Percentiles rank a stretch among this genome's conserved stretches.
phyloP scores from a whole-genome alignment of 2,113 vertebrate species.

The Picathartes gymnocephalus region DNA sequence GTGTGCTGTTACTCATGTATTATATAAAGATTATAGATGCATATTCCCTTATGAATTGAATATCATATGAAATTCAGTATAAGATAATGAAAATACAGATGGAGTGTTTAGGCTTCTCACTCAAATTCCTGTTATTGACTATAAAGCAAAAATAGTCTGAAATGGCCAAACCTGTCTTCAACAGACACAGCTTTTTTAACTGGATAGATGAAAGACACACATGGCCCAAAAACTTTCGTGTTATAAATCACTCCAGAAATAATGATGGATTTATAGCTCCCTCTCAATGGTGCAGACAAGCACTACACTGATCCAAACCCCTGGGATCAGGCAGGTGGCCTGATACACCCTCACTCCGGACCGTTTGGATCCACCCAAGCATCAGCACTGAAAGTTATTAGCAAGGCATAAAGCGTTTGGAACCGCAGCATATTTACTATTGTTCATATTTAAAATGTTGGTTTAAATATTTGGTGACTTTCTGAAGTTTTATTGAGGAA shows the following conservation, averaged over 20 bases:
- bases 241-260: neutral
- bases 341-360: neutral
- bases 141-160: neutral
- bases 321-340: neutral
- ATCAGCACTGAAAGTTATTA: neutral
- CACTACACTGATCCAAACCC: neutral
- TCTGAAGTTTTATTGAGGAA: slow-evolving; percentile 25
- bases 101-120: neutral
- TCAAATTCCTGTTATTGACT: neutral
- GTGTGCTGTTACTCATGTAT: neutral
- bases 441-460: neutral
- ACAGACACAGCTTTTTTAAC: neutral
- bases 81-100: neutral
- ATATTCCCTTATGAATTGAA: neutral
- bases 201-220: neutral
- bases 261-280: neutral
- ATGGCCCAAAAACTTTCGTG: neutral
- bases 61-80: neutral
- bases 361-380: neutral
- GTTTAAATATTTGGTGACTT: slow-evolving; percentile 9
- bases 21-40: neutral
- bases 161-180: neutral
- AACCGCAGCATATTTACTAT: neutral
- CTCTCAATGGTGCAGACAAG: neutral
- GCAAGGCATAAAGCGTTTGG: neutral